These are phyloP conservation scores for Sinocyclocheilus grahami DNA, from an alignment of 2,113 vertebrate species.

Conservation along the genomic window DNA sequence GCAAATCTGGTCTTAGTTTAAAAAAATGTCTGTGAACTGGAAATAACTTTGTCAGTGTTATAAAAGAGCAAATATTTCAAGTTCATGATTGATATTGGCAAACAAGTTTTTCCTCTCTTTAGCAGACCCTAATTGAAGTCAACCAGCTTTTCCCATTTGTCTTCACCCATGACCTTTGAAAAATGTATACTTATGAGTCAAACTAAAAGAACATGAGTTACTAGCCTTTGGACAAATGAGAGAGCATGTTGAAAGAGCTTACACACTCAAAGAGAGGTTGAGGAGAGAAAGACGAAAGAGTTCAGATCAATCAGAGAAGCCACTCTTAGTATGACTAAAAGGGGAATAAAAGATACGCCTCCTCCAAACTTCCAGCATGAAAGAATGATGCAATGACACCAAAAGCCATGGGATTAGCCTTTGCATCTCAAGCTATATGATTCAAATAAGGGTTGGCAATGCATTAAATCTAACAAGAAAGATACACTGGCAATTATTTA, in stretches of 20 bases:
- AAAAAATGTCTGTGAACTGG: not conserved
- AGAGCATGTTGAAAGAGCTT: not conserved
- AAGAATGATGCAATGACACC: slow-evolving; percentile 15
- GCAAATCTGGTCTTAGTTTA: not conserved
- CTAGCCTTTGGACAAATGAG: not conserved
- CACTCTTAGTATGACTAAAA: not conserved
- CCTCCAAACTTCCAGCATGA: not conserved
- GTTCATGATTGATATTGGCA: not conserved
- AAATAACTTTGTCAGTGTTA: not conserved
- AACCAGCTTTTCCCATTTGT: not conserved
- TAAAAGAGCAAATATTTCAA: not conserved
- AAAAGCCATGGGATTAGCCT: not conserved
- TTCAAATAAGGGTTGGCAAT: not conserved
- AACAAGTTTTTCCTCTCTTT: not conserved
- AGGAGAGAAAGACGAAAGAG: not conserved
- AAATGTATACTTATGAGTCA: not conserved
- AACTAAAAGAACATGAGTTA: not conserved
- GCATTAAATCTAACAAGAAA: not conserved
- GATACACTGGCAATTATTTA: not conserved
- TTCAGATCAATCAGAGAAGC: not conserved
- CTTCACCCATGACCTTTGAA: not conserved
- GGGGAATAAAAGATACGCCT: not conserved
- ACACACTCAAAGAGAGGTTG: not conserved
- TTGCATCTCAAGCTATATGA: not conserved
- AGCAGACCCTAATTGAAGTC: not conserved